Evolutionary conservation across 2,113 vertebrate species (phyloP).

Genomic region (Phalacrocorax carbo): DNA sequence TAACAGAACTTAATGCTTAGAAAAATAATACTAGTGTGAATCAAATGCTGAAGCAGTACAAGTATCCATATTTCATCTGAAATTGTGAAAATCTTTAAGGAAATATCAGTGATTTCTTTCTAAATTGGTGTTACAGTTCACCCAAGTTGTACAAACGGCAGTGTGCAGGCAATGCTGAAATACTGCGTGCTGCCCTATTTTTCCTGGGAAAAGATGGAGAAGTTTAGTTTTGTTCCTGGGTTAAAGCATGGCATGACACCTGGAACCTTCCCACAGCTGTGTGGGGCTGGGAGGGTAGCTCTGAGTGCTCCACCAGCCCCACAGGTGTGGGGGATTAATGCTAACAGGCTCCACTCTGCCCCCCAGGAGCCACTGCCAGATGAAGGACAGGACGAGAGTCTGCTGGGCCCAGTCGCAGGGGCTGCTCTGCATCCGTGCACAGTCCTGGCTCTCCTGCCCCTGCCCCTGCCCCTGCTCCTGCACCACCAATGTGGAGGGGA

Average conservation of each 20-base stretch:
- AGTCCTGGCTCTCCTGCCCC: not conserved
- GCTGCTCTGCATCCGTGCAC: accelerated
- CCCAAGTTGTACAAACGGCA: not conserved
- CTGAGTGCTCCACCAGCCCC: not conserved
- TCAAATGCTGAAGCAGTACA: not conserved
- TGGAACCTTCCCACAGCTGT: not conserved
- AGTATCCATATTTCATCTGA: not conserved
- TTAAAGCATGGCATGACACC: not conserved
- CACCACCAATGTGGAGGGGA: accelerated
- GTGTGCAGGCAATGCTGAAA: not conserved
- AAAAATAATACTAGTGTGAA: not conserved
- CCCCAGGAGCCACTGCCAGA: accelerated
- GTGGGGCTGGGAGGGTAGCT: not conserved
- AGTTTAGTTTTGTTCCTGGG: not conserved
- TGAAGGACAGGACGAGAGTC: accelerated
- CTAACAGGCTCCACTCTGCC: accelerated
- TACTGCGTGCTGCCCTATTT: not conserved
- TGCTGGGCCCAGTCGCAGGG: accelerated
- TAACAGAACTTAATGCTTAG: not conserved
- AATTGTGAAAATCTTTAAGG: not conserved
- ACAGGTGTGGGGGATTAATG: not conserved
- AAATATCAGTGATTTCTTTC: not conserved
- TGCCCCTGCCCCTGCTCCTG: not conserved
- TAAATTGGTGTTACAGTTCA: not conserved
- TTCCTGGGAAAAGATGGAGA: not conserved